Evolutionary conservation across 2,888 invertebrate genomes (phyloP), one percentile per base, ranked within the genome.

Genomic region (Lasiommata megera): DNA sequence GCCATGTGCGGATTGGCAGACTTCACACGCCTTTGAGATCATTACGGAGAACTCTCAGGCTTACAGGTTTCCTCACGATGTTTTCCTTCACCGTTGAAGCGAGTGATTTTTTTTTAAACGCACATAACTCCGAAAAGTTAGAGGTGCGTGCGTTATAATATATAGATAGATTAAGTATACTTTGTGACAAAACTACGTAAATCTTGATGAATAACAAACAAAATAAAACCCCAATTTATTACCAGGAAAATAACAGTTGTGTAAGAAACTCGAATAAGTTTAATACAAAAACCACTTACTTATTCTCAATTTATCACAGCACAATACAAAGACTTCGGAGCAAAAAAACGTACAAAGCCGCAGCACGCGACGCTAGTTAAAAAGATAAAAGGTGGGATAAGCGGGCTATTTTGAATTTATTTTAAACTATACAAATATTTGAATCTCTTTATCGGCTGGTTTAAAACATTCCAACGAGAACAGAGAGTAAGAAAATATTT

Each of bases 361-460:
- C 17, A 43, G 48, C 59, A 59, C 56, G 59, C 58, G 51, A 58
- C 41, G 61, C 55, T 55, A 38, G 52, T 56, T 55, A 55, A 56
- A 50, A 48, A 38, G 52, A 53, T 56, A 53, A 59, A 55, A 36
- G 46, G 23, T 43, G 23, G 37, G 38, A 55, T 52, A 55, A 59
- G 43, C 48, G 17, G 29, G 47, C 40, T 41, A 28, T 46, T 55
- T 61, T 58, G 43, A 58, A 61, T 58, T 58, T 58, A 58, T 58
- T 58, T 56, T 52, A 52, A 53, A 56, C 55, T 50, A 48, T 48
- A 58, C 47, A 58, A 58, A 61, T 58, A 58, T 56, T 53, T 56
- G 53, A 58, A 56, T 50, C 52, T 47, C 28, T 43, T 61, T 58
- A 60, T 57, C 60, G 48, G 17, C 31, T 43, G 23, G 53, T 40